phyloP scores from a whole-genome alignment of 2,113 vertebrate genomes.

The Syrmaticus mikado region DNA sequence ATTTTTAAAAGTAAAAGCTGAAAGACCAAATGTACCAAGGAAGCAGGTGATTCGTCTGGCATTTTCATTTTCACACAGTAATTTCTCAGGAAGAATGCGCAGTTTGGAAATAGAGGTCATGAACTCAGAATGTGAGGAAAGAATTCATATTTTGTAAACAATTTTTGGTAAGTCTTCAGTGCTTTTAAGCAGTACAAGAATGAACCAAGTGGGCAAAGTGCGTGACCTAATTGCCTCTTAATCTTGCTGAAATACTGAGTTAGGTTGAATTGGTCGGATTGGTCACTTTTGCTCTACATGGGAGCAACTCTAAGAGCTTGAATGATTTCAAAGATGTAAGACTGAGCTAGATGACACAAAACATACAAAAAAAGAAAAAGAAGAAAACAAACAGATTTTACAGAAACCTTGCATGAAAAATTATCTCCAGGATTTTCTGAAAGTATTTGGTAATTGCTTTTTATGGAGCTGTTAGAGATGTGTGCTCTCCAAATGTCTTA shows the following conservation, averaged over 20 bases:
- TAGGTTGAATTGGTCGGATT: conserved; percentile 22
- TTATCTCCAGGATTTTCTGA: not conserved
- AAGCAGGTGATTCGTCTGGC: not conserved
- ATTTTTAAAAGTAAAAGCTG: not conserved
- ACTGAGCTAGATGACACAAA: not conserved
- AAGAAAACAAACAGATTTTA: not conserved
- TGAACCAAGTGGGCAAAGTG: conserved; percentile 37
- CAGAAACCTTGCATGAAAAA: not conserved
- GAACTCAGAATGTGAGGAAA: not conserved
- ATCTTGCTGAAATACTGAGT: not conserved
- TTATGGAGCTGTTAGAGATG: not conserved
- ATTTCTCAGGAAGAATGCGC: not conserved
- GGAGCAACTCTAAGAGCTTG: not conserved
- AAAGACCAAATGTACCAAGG: not conserved
- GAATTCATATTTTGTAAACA: not conserved
- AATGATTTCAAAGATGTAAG: conserved; percentile 23
- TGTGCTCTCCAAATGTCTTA: not conserved
- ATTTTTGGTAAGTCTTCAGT: not conserved
- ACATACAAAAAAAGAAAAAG: not conserved
- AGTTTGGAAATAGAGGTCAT: not conserved
- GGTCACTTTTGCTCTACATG: not conserved
- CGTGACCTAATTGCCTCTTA: conserved; percentile 1
- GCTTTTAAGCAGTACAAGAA: not conserved
- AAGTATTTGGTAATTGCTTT: not conserved
- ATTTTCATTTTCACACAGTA: not conserved